Evolutionary conservation across 2,113 vertebrate species (phyloP), one percentile per base, ranked within the genome.

Genomic region (Mustela lutreola): DNA sequence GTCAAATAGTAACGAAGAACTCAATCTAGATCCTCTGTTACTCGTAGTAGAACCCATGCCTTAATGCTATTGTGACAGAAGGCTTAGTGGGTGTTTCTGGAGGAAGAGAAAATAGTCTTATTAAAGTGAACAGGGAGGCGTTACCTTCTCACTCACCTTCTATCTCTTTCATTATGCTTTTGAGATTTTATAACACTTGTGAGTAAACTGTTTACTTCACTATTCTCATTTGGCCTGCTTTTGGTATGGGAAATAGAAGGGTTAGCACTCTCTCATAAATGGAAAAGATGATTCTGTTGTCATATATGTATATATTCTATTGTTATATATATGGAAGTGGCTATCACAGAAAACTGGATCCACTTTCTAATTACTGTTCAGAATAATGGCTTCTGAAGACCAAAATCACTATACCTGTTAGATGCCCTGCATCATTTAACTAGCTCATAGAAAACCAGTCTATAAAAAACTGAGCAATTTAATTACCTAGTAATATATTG

Each of bases 351-450:
- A 97, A 94, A 91, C 45, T 85, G 39, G 11, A 71, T 21, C 19
- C 8, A 85, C 26, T 92, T 11, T 71, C 15, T 83, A 88, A 84
- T 65, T 94, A 80, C 7, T 31, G 21, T 81, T 22, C 84, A 65
- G 78, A 91, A 94, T 84, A 89, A 89, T 60, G 56, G 45, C 65
- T 86, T 90, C 86, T 87, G 58, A 91, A 86, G 86, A 93, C n/a
- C 21, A 81, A 89, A 95, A 90, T 63, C 31, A 67, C 56, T 86
- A 58, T 93, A 89, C 53, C 31, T 89, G 31, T 81, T 80, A 10
- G 31, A 93, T 60, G 26, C 3, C 14, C 28, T 85, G 18, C 33
- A 58, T 65, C 33, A 90, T 86, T 89, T 89, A 87, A 89, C 24
- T 85, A 86, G 18, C 10, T 60, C 48, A 60, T 31, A 63, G 31